Evolutionary conservation across 1,140 invertebrate genomes (phyloP).

Genomic region (Condylostylus longicornis): DNA sequence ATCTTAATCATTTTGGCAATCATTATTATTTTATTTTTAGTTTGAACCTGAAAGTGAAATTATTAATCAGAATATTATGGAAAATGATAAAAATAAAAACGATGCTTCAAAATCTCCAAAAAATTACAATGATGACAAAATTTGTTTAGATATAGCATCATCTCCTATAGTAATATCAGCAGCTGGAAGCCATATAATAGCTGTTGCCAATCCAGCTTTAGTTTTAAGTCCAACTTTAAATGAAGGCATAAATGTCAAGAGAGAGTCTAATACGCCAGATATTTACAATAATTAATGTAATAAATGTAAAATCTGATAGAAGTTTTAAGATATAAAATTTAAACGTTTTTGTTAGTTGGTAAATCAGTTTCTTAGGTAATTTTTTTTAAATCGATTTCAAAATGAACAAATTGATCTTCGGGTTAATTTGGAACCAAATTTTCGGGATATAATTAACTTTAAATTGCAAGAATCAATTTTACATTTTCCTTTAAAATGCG

Average conservation of each 20-base stretch:
- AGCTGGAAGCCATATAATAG: slow-evolving; percentile 70
- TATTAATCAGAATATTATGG: background rate
- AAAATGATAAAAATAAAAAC: background rate
- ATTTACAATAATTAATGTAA: background rate
- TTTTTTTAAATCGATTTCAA: too few relatives aligned
- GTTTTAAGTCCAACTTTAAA: slow-evolving; percentile 34
- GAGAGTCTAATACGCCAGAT: slow-evolving; percentile 23
- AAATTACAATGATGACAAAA: slow-evolving; percentile 7
- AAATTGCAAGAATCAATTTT: too few relatives aligned
- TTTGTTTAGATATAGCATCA: too few relatives aligned
- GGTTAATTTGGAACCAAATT: too few relatives aligned
- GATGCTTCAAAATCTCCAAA: background rate
- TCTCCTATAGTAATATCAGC: slow-evolving; percentile 50
- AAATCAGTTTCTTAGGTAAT: too few relatives aligned
- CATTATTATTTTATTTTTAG: slow-evolving; percentile 12
- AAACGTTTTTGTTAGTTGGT: too few relatives aligned
- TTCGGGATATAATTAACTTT: too few relatives aligned
- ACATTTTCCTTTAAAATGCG: too few relatives aligned
- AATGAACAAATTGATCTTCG: too few relatives aligned
- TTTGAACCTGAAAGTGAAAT: background rate
- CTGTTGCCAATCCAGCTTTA: slow-evolving; percentile 70
- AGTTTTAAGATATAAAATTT: too few relatives aligned
- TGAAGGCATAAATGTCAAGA: slow-evolving; percentile 20
- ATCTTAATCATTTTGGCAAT: background rate
- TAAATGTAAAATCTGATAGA: too few relatives aligned